Conservation (phyloP, 1,140 invertebrate genomes). For the Stegodyphus dumicola region DNA sequence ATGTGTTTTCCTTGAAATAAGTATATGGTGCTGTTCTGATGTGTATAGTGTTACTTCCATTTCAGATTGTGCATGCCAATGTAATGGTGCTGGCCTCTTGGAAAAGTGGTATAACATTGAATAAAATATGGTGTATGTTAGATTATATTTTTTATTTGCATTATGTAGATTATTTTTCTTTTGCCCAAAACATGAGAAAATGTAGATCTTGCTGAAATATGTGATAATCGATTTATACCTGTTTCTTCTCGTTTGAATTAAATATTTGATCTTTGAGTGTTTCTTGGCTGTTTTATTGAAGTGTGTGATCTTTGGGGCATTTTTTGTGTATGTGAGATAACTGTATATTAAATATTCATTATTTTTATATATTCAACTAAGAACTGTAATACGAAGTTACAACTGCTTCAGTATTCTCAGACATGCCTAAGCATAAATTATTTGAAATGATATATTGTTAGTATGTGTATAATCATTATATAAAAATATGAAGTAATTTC, state of each 20-base stretch:
- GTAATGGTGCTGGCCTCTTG: constrained; percentile 44
- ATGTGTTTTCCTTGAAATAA: constrained; percentile 44
- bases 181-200: background rate
- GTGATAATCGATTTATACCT: constrained; percentile 17
- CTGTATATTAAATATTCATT: constrained; percentile 8
- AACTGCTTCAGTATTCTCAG: background rate
- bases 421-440: background rate
- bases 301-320: constrained; percentile 23
- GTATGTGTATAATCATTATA: background rate
- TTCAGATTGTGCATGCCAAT: constrained; percentile 32
- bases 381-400: background rate
- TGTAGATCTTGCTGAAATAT: background rate
- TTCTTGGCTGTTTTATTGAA: constrained; percentile 17
- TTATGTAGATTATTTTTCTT: background rate
- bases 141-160: background rate
- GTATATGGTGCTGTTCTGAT: constrained; percentile 54
- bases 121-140: background rate
- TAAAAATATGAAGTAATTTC: background rate
- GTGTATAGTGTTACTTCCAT: constrained; percentile 45
- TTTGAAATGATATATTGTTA: background rate
- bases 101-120: background rate
- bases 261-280: constrained; percentile 6
- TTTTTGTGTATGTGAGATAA: constrained; percentile 14
- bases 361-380: constrained; percentile 8
- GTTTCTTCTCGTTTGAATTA: constrained; percentile 19